Evolutionary conservation across 2,888 invertebrate species (phyloP).

Genomic region (Drosophila tripunctata): DNA sequence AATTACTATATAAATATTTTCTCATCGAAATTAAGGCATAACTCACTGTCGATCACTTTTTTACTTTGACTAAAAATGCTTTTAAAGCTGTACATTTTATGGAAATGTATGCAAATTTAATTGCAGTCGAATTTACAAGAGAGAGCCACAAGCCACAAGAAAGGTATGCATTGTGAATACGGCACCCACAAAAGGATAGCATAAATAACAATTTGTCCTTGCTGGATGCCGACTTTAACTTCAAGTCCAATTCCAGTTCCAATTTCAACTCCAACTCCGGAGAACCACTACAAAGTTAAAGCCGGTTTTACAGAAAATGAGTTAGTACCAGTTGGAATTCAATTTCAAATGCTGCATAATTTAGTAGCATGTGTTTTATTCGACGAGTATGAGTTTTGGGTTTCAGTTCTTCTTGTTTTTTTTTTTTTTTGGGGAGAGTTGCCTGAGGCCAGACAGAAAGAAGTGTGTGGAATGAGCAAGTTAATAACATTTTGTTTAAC

Average conservation of each 20-base stretch:
- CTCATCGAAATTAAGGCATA: not conserved
- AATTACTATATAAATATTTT: too few relatives aligned
- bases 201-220: constrained; percentile 74
- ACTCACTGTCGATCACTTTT: not conserved
- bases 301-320: constrained; percentile 53
- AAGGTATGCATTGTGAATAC: constrained; percentile 32
- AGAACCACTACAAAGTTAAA: not conserved
- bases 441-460: constrained; percentile 23
- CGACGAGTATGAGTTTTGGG: constrained; percentile 1
- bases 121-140: constrained; percentile 73
- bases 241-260: not conserved
- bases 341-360: constrained; percentile 78
- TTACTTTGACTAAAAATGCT: constrained; percentile 25
- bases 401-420: constrained; percentile 7
- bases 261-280: too few relatives aligned
- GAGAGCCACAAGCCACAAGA: constrained; percentile 32
- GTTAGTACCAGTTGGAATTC: constrained; percentile 70
- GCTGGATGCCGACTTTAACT: constrained; percentile 4
- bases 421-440: constrained; percentile 31
- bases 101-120: constrained; percentile 79
- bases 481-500: constrained; percentile 68
- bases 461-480: constrained; percentile 58
- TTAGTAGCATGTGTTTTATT: constrained; percentile 60
- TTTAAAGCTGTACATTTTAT: constrained; percentile 59
- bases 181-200: constrained; percentile 56